Evolutionary conservation across 2,113 vertebrate genomes (phyloP).

Genomic region (Hippocampus zosterae): DNA sequence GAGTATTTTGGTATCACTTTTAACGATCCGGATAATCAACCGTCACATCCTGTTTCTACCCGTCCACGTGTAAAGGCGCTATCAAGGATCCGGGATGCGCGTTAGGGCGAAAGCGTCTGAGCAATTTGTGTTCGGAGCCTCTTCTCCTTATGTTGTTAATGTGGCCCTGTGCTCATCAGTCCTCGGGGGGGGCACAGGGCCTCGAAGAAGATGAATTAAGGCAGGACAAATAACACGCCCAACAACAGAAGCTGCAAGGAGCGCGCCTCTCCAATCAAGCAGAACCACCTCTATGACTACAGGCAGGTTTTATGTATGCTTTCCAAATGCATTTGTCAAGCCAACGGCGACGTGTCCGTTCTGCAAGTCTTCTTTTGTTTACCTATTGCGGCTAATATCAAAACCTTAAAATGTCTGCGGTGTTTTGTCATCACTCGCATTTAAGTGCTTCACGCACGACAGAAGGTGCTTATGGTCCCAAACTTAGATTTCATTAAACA

Average conservation of each 20-base stretch:
- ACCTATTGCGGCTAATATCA: constrained; percentile 54
- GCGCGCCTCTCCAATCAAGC: constrained; percentile 66
- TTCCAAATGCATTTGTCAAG: constrained; percentile 67
- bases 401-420: not conserved
- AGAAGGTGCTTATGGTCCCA: not conserved
- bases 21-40: constrained; percentile 34
- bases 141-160: constrained; percentile 18
- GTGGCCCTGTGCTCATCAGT: constrained; percentile 28
- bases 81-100: constrained; percentile 26
- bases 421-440: not conserved
- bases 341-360: constrained; percentile 42
- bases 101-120: constrained; percentile 10
- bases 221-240: constrained; percentile 59
- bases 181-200: constrained; percentile 36
- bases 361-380: constrained; percentile 42
- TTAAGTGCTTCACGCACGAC: not conserved
- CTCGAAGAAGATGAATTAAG: constrained; percentile 70
- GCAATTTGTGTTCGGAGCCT: constrained; percentile 19
- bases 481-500: not conserved
- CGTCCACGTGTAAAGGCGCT: constrained; percentile 8
- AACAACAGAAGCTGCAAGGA: constrained; percentile 39
- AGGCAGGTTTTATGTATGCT: constrained; percentile 67
- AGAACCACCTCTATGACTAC: constrained; percentile 63
- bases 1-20: constrained; percentile 49
- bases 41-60: constrained; percentile 45